Evolutionary conservation across 1,140 invertebrate species (phyloP).

Genomic region (Choristoneura fumiferana): DNA sequence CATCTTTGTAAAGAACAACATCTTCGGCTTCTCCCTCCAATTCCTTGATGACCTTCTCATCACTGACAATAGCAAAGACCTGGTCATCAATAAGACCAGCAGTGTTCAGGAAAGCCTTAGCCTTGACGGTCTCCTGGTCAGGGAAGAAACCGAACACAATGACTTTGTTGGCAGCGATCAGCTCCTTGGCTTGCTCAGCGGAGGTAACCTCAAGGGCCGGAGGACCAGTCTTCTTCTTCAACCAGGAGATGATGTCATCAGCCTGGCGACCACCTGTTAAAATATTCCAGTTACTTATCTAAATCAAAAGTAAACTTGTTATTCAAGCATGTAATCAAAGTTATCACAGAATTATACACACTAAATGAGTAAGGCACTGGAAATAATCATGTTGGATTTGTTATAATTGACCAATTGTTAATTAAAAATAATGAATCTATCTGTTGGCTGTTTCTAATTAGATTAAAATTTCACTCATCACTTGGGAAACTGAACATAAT

Average conservation of each 20-base stretch:
- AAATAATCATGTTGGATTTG: conserved; percentile 10
- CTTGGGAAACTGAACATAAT: too few species aligned
- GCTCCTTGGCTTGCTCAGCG: conserved; percentile 90
- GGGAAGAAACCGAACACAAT: conserved; percentile 98
- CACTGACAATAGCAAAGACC: conserved; percentile 91
- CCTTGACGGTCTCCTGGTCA: conserved; percentile 86
- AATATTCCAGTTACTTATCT: background rate
- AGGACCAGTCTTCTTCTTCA: conserved; percentile 98
- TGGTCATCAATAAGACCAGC: conserved; percentile 92
- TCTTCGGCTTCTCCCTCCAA: conserved; percentile 86
- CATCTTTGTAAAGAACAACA: conserved; percentile 94
- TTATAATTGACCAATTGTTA: conserved; percentile 9
- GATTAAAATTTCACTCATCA: too few species aligned
- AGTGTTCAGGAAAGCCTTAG: conserved; percentile 90
- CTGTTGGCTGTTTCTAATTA: too few species aligned
- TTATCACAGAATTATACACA: conserved; percentile 6
- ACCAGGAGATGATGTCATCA: conserved; percentile 95
- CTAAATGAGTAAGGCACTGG: background rate
- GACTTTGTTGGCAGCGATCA: conserved; percentile 88
- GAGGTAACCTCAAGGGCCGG: conserved; percentile 87
- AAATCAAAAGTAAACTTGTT: background rate
- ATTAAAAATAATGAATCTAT: conserved; percentile 21
- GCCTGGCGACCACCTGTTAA: conserved; percentile 90
- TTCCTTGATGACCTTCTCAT: conserved; percentile 87
- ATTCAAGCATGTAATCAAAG: background rate